Evolutionary conservation across 2,113 vertebrate genomes (phyloP), one percentile per base, ranked within the genome.

Genomic region (Misgurnus mizolepis): DNA sequence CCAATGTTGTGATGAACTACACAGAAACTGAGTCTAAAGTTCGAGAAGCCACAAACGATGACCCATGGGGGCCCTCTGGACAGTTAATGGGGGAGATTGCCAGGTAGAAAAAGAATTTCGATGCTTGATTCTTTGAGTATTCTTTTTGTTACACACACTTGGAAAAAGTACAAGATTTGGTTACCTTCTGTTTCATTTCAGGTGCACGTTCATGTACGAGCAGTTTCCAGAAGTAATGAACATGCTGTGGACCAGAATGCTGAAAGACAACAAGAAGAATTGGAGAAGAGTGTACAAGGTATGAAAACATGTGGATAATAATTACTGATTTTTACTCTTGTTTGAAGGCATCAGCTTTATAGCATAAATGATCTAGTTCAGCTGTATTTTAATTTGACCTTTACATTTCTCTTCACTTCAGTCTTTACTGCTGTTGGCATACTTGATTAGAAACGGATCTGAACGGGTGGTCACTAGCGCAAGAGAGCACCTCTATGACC

Each of bases 1-100:
- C 97, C 94, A 99, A 99, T 84, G 96, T 98, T 89, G 98, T 99
- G 91, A 99, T 99, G 98, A 99, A 99, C 95, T 99, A 99, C 92
- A 96, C 98, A 85, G 98, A 99, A 92, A 95, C 95, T 2, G 98
- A 99, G 91, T 97, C 97, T 89, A 99, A 99, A 92, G 97, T 99
- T 94, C 94, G 98, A 93, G 98, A 99, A 92, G 97, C 97, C 90
- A 99, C 98, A 85, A 99, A 98, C 85, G 98, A 99, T 65, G 98
- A 99, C 92, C 94, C 98, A 0, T 99, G 98, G 97, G 98, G 98
- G 93, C 98, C 98, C 87, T 98, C 97, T 12, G 97, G 98, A 89
- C 97, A 99, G 78, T 91, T 96, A 89, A 99, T 99, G 98, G 96
- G 90, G 92, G 98, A 99, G 89, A 98, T 99, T 86, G 93, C 96